Percentiles rank a stretch among this genome's conserved stretches.
These are phyloP conservation scores for Rhombomys opimus DNA, from an alignment of 2,113 vertebrate genomes.

Conservation along the genomic window DNA sequence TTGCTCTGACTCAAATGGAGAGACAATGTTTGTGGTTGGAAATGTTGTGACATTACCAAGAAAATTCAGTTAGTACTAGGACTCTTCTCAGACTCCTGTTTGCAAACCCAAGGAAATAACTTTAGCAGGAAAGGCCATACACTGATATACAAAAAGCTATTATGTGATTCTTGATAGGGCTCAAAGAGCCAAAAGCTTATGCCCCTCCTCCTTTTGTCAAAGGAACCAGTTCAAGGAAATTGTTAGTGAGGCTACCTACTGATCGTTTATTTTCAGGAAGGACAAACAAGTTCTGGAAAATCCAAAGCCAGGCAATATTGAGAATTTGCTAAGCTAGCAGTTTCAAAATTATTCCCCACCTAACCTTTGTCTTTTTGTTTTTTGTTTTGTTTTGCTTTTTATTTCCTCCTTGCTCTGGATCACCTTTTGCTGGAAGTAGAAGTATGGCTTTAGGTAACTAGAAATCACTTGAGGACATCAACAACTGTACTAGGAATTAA, in stretches of 20 bases:
- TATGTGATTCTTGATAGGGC: conserved; percentile 42
- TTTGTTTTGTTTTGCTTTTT: conserved; percentile 23
- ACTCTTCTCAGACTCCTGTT: conserved; percentile 78
- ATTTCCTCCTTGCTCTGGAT: conserved; percentile 52
- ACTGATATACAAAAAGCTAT: conserved; percentile 79
- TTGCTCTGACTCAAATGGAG: conserved; percentile 80
- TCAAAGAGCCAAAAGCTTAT: conserved; percentile 67
- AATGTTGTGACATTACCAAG: conserved; percentile 81
- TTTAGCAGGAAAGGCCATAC: conserved; percentile 76
- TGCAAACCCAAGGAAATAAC: conserved; percentile 76
- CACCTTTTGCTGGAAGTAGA: conserved; percentile 66
- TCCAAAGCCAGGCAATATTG: conserved; percentile 72
- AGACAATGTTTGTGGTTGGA: conserved; percentile 81
- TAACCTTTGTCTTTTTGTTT: neutral
- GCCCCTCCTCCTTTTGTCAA: conserved; percentile 26
- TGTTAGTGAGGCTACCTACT: conserved; percentile 72
- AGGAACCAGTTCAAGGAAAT: conserved; percentile 78
- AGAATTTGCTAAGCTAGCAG: conserved; percentile 59
- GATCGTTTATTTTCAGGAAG: conserved; percentile 66
- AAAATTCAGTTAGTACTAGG: conserved; percentile 74
- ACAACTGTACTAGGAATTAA: neutral
- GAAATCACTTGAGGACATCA: conserved; percentile 5
- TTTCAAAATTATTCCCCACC: conserved; percentile 73
- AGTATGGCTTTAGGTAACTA: neutral
- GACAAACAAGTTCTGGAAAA: conserved; percentile 77